phyloP scores from a whole-genome alignment of 2,113 vertebrate genomes.

The Alligator mississippiensis region DNA sequence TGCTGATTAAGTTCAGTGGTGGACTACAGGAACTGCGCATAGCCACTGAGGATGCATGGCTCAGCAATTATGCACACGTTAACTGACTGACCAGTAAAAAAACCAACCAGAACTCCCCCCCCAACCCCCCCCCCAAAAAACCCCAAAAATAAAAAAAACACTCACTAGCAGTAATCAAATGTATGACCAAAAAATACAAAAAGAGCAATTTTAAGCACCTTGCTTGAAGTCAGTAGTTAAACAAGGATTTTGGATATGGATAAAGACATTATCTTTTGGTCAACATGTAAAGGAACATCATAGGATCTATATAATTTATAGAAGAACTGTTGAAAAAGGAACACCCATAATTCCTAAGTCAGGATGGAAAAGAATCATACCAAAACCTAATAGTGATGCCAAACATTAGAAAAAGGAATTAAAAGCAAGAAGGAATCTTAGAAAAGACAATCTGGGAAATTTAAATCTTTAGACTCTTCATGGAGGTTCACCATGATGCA shows the following conservation, averaged over 20 bases:
- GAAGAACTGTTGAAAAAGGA: background rate
- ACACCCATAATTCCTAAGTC: background rate
- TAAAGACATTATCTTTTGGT: conserved; percentile 40
- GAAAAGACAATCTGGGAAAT: background rate
- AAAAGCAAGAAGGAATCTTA: background rate
- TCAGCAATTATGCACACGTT: too few relatives aligned
- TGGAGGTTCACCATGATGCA: background rate
- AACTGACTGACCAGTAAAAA: too few relatives aligned
- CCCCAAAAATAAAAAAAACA: background rate
- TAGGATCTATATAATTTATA: background rate
- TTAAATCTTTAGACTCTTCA: background rate
- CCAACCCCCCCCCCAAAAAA: too few relatives aligned
- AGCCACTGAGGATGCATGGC: too few relatives aligned
- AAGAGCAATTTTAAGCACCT: conserved; percentile 56
- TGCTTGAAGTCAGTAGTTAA: conserved; percentile 54
- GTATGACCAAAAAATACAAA: background rate
- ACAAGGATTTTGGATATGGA: conserved; percentile 56
- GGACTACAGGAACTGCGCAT: too few relatives aligned
- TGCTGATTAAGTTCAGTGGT: too few relatives aligned
- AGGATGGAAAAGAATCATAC: background rate
- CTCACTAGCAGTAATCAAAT: conserved; percentile 7
- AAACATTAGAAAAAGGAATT: background rate
- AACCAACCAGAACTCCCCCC: too few relatives aligned
- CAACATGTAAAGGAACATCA: background rate
- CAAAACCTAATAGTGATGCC: background rate